Percentiles rank a stretch among this genome's conserved stretches.
Evolutionary conservation across 1,140 invertebrate species (phyloP).

Genomic region (Chlorops oryzae): DNA sequence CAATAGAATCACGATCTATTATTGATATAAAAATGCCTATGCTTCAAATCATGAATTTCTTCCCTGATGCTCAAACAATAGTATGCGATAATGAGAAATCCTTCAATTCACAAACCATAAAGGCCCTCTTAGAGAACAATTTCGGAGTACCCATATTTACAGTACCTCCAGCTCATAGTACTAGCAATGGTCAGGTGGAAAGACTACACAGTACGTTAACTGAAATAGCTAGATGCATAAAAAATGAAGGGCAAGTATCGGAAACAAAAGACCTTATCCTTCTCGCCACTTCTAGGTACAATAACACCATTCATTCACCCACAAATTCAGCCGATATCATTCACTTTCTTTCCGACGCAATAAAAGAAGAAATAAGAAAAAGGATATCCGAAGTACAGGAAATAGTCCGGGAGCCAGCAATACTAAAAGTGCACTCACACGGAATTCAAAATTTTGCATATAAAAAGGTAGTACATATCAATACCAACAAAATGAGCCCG

Average conservation of each 20-base stretch:
- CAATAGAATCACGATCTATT: constrained; percentile 11
- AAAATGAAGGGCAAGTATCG: background rate
- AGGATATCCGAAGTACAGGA: constrained; percentile 5
- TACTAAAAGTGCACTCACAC: no score
- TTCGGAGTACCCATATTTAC: background rate
- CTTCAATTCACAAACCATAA: constrained; percentile 1
- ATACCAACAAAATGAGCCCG: no score
- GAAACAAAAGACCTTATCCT: background rate
- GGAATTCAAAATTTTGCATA: no score
- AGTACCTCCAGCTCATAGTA: constrained; percentile 4
- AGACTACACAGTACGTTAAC: background rate
- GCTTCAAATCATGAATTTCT: background rate
- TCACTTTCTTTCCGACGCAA: constrained; percentile 3
- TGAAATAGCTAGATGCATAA: constrained; percentile 3
- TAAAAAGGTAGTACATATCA: no score
- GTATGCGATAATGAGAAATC: background rate
- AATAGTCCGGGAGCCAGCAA: no score
- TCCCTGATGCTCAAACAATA: background rate
- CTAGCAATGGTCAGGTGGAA: constrained; percentile 8
- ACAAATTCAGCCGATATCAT: constrained; percentile 12
- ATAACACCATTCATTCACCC: background rate
- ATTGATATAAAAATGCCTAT: background rate
- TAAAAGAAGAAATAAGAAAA: constrained; percentile 5
- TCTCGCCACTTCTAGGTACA: background rate
- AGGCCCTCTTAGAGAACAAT: constrained; percentile 1